phyloP scores from a whole-genome alignment of 2,113 vertebrate species.

The Equus przewalskii region DNA sequence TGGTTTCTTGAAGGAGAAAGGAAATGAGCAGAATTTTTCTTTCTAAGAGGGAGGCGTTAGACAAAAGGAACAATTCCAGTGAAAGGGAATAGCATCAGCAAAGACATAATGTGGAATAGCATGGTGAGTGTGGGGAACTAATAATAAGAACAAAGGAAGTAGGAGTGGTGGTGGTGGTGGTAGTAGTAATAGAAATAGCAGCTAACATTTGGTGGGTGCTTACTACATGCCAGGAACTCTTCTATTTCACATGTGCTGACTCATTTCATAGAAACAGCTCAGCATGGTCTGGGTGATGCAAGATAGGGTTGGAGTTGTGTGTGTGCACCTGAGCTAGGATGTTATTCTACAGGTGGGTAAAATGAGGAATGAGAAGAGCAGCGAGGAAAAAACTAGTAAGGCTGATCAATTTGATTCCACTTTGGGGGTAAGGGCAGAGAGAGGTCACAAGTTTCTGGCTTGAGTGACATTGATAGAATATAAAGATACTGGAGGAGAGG shows the following conservation, averaged over 20 bases:
- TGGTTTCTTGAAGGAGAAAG: slow-evolving; percentile 21
- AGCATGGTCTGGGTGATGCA: neutral
- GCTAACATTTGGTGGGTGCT: neutral
- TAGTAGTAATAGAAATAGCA: neutral
- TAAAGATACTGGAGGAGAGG: neutral
- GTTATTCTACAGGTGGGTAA: neutral
- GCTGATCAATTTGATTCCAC: neutral
- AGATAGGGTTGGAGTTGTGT: neutral
- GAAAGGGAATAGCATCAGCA: neutral
- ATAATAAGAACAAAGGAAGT: neutral
- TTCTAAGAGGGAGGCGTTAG: neutral
- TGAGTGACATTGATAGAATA: neutral
- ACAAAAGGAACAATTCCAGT: neutral
- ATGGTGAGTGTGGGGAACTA: neutral
- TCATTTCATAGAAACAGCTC: neutral
- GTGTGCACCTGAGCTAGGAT: neutral
- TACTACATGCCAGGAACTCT: neutral
- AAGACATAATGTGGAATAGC: neutral
- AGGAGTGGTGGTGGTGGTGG: no score
- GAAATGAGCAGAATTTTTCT: neutral
- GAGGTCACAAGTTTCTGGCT: neutral
- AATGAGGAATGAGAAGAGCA: neutral
- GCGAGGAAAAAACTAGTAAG: neutral
- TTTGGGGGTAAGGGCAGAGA: neutral
- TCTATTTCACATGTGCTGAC: neutral